Base-by-base conservation (phyloP, 2,797 vertebrate genomes). In the Dendrocincla tyrannina region DNA sequence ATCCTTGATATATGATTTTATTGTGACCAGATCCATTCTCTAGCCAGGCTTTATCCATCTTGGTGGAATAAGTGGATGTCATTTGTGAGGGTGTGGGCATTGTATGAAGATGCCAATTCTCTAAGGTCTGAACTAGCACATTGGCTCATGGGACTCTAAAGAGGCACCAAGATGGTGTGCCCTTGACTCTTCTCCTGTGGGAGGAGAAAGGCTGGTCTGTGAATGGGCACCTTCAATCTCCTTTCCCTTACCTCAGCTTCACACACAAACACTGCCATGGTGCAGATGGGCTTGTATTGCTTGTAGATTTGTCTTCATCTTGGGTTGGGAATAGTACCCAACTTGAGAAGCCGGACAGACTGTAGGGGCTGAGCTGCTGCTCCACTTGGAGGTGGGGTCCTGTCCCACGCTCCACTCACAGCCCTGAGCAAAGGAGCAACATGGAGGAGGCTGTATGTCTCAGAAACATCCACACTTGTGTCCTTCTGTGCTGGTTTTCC, bases 361-460 rank as follows among this genome's bases (percentile, higher is more conserved):
- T 3, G 1, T 18, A 11, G 0, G 2, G 53, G 14, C 12, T 49
- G 46, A 49, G 58, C 30, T 84, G 53, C 33, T 53, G 37, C 49
- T 81, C 28, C 15, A 0, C 4, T 27, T 2, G 4, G 18, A 60
- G 52, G 22, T 22, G 30, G 35, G 5, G 23, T 44, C 33, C 30
- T 41, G 27, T 19, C 42, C 41, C 28, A 3, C 0, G 1, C 13
- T 37, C 18, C 6, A 1, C 44, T 33, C 18, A 11, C 7, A 50
- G 12, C 0, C 0, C 3, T 0, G 0, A 60, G 56, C 6, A 11
- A 74, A 58, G 53, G 24, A 74, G 37, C 0, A 0, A 15, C 15
- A 35, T 4, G 3, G n/a, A 75, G 35, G 30, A 22, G 7, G 27
- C 25, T 27, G 6, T 9, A 15, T 39, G 55, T 53, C 49, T 73